Evolutionary conservation across 1,140 invertebrate species (phyloP).

Genomic region (Ceratosolen solmsi): DNA sequence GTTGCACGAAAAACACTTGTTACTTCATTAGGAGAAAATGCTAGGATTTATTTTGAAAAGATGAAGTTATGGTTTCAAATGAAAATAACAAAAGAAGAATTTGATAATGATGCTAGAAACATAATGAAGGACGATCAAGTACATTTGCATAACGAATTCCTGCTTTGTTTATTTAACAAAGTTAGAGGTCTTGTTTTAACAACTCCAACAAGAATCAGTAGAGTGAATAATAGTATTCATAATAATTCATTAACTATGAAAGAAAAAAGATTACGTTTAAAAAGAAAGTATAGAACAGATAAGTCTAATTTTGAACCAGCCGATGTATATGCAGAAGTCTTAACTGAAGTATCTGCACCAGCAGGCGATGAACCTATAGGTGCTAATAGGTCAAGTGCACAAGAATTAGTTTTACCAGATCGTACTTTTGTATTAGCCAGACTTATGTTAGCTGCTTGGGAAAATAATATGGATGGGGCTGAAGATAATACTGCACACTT

Average conservation of each 20-base stretch:
- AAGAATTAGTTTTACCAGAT: constrained; percentile 84
- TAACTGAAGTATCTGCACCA: constrained; percentile 68
- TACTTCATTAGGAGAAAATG: constrained; percentile 78
- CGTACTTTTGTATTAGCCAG: constrained; percentile 84
- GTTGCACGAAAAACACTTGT: constrained; percentile 77
- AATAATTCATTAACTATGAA: constrained; percentile 67
- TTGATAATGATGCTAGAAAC: constrained; percentile 83
- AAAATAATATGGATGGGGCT: constrained; percentile 84
- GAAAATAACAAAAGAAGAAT: constrained; percentile 85
- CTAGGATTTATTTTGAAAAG: constrained; percentile 78
- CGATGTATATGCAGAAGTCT: constrained; percentile 70
- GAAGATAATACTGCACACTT: constrained; percentile 84
- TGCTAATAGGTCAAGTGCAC: constrained; percentile 75
- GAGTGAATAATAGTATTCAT: constrained; percentile 53
- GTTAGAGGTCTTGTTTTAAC: constrained; percentile 79
- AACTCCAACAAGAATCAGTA: constrained; percentile 69
- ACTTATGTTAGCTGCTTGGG: constrained; percentile 87
- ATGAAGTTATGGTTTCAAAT: constrained; percentile 84
- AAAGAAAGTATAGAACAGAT: constrained; percentile 77
- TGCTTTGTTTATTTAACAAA: constrained; percentile 85
- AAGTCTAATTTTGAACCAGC: constrained; percentile 79
- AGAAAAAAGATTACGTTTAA: constrained; percentile 74
- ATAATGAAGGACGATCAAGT: constrained; percentile 81
- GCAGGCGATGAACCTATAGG: constrained; percentile 72
- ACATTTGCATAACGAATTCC: constrained; percentile 87